Percentiles rank a stretch among this genome's conserved stretches.
Evolutionary conservation across 64 coral and sea anemone genomes (phyloP).

Genomic region (Trachythela sp.): DNA sequence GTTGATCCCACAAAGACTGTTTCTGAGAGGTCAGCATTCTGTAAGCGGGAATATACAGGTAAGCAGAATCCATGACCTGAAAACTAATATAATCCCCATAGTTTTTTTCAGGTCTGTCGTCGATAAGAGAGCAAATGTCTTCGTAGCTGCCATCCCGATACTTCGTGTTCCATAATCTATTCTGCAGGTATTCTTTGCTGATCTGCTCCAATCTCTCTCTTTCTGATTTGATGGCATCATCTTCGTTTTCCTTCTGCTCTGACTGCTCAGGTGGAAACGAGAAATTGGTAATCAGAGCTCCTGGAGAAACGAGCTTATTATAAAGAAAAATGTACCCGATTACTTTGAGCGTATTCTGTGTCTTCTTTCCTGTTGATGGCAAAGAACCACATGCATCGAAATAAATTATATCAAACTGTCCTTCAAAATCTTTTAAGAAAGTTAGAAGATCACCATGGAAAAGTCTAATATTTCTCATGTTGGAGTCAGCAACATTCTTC

Average conservation of each 20-base stretch:
- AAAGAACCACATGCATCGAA: constrained; percentile 36
- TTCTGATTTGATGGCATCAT: not conserved
- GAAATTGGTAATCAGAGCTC: constrained; percentile 52
- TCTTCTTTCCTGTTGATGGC: not conserved
- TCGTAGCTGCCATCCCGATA: not conserved
- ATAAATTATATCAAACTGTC: constrained; percentile 61
- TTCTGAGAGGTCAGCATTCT: constrained; percentile 42
- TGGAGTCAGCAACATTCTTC: not conserved
- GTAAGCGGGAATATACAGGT: not conserved
- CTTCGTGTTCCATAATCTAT: not conserved
- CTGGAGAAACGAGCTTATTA: constrained; percentile 38
- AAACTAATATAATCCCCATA: not conserved
- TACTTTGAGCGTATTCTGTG: not conserved
- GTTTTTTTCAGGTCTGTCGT: not conserved
- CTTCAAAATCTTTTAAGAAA: constrained; percentile 31
- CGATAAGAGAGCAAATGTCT: not conserved
- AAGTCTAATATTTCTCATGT: constrained; percentile 12
- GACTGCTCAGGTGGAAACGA: constrained; percentile 42
- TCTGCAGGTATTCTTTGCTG: constrained; percentile 17
- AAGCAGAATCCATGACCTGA: constrained; percentile 15
- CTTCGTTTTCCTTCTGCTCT: too few species aligned
- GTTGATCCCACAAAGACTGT: constrained; percentile 34
- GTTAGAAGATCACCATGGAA: constrained; percentile 35
- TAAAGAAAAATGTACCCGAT: constrained; percentile 46
- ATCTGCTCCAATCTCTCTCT: constrained; percentile 1